Evolutionary conservation across 2,797 vertebrate genomes (phyloP).

Genomic region (Myiotriccus ornatus): DNA sequence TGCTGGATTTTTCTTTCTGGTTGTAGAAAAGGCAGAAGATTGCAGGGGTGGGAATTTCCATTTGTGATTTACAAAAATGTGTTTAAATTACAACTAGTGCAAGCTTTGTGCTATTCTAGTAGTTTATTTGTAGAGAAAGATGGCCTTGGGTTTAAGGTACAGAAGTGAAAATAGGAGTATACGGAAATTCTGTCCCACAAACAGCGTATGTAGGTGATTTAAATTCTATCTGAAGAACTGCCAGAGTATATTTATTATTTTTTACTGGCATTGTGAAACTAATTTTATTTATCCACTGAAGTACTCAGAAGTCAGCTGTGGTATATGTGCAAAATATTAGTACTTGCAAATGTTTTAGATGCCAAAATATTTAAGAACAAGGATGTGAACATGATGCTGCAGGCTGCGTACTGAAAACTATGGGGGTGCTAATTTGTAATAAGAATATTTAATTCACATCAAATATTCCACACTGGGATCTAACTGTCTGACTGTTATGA

Average conservation of each 20-base stretch:
- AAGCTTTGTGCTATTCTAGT: not conserved
- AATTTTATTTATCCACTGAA: constrained; percentile 16
- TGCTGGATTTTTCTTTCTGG: not conserved
- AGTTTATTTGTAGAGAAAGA: not conserved
- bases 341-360: not conserved
- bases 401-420: not conserved
- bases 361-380: not conserved
- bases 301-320: not conserved
- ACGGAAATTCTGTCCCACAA: not conserved
- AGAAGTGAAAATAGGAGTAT: not conserved
- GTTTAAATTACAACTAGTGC: not conserved
- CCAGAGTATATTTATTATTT: not conserved
- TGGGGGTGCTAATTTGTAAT: not conserved
- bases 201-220: not conserved
- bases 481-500: not conserved
- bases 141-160: not conserved
- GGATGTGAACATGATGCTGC: not conserved
- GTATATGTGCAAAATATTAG: not conserved
- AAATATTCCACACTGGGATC: not conserved
- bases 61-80: not conserved
- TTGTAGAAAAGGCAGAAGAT: not conserved
- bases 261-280: not conserved
- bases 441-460: not conserved
- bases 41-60: not conserved
- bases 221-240: not conserved